A percentile compares a stretch with the other conserved stretches of the same genome.
Evolutionary conservation across 2,797 vertebrate species (phyloP).

Genomic region (Calcarius lapponicus): DNA sequence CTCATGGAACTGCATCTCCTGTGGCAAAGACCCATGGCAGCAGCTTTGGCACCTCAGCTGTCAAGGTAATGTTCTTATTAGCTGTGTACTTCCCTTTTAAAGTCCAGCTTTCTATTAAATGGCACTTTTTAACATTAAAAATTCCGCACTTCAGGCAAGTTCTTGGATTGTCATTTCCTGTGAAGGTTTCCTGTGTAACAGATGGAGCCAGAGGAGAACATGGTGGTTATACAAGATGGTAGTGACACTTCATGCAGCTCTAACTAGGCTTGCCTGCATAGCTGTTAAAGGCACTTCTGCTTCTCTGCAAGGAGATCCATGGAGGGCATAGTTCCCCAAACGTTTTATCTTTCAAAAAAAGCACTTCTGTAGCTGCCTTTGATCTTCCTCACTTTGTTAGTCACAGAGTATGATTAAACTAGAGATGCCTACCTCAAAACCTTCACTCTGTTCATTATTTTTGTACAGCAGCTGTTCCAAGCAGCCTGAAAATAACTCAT

Average conservation of each 20-base stretch:
- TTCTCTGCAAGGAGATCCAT: background rate
- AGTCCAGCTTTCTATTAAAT: background rate
- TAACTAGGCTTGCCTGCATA: background rate
- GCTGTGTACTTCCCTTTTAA: background rate
- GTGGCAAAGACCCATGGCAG: conserved; percentile 91
- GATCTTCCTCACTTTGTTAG: background rate
- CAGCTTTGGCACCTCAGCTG: conserved; percentile 88
- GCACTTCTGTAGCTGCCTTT: background rate
- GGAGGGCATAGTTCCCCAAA: background rate
- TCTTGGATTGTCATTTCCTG: background rate
- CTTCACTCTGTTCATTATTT: background rate
- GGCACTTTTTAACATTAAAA: background rate
- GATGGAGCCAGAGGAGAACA: background rate
- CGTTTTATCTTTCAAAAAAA: background rate
- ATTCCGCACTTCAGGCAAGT: background rate
- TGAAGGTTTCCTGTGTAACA: background rate
- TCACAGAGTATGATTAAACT: background rate
- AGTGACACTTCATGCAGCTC: background rate
- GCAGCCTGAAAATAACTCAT: background rate
- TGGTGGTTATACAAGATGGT: background rate
- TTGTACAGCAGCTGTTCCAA: background rate
- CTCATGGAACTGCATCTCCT: conserved; percentile 87
- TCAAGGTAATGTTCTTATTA: conserved; percentile 85
- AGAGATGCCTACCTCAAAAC: background rate
- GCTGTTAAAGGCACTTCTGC: background rate